Conservation (phyloP, 2,113 vertebrate species). For the Mus spicilegus region DNA sequence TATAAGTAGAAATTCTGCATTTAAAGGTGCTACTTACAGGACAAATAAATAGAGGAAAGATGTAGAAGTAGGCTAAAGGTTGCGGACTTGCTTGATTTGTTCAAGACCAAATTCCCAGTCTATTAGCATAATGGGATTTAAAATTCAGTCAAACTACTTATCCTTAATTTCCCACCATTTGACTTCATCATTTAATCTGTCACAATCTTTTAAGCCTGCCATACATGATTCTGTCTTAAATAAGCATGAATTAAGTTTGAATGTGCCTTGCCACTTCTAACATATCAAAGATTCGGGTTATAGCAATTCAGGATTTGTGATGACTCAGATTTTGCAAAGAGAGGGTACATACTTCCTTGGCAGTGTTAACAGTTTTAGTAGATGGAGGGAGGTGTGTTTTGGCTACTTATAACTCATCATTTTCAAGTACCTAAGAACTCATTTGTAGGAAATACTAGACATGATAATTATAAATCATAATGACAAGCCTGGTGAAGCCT, state of each 20-base stretch:
- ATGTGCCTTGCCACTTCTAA: constrained; percentile 47
- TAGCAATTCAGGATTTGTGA: constrained; percentile 58
- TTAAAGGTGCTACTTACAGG: neutral
- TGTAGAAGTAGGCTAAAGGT: neutral
- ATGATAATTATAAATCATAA: constrained; percentile 64
- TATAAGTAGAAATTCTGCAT: neutral
- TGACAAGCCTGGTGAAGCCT: constrained; percentile 43
- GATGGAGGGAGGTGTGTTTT: constrained; percentile 12
- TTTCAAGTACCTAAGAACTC: constrained; percentile 59
- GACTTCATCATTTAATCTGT: constrained; percentile 63
- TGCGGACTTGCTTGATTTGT: constrained; percentile 21
- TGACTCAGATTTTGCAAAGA: constrained; percentile 35
- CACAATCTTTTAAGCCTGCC: constrained; percentile 46
- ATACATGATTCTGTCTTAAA: constrained; percentile 35
- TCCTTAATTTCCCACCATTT: constrained; percentile 54
- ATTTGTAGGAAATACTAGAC: constrained; percentile 48
- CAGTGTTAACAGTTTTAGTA: constrained; percentile 58
- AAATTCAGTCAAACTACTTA: constrained; percentile 55
- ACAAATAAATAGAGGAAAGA: constrained; percentile 30
- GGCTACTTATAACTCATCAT: constrained; percentile 49
- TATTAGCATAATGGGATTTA: constrained; percentile 51
- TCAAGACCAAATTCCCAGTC: constrained; percentile 26
- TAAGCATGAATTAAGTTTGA: constrained; percentile 66
- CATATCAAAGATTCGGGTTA: neutral
- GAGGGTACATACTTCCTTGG: constrained; percentile 30